Conservation (phyloP, 2,797 vertebrate species). For the Sebastes steindachneri region DNA sequence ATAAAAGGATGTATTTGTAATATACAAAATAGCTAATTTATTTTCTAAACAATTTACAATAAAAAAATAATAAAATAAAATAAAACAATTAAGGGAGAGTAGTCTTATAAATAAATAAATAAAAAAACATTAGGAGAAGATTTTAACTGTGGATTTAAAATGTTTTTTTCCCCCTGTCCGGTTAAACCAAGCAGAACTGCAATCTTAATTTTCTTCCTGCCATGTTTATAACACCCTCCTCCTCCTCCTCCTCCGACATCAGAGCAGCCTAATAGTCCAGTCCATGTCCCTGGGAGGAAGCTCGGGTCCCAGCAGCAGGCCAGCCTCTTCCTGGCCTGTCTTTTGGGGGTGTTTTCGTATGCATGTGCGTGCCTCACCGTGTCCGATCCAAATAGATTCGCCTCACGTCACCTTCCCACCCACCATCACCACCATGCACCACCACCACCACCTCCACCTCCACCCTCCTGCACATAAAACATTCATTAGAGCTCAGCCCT, state of each 20-base stretch:
- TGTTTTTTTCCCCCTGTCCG: background rate
- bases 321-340: slow-evolving; percentile 19
- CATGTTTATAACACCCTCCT: slow-evolving; percentile 5
- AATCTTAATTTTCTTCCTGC: background rate
- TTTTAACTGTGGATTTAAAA: background rate
- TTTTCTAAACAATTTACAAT: background rate
- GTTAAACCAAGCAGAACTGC: slow-evolving; percentile 13
- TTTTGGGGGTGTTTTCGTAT: slow-evolving; percentile 50
- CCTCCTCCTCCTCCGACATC: background rate
- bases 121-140: background rate
- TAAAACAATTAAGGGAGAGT: too few relatives aligned
- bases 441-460: background rate
- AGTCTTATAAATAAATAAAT: background rate
- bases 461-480: slow-evolving; percentile 85
- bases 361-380: slow-evolving; percentile 74
- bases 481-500: slow-evolving; percentile 89
- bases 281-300: slow-evolving; percentile 12
- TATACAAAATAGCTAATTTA: background rate
- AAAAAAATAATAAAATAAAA: too few relatives aligned
- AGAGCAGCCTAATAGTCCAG: background rate
- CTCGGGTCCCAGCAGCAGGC: slow-evolving; percentile 22
- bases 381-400: slow-evolving; percentile 89
- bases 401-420: slow-evolving; percentile 85
- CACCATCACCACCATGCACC: background rate
- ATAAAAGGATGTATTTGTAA: background rate